Evolutionary conservation across 2,113 vertebrate genomes (phyloP), one percentile per base, ranked within the genome.

Genomic region (Seriola rivoliana): DNA sequence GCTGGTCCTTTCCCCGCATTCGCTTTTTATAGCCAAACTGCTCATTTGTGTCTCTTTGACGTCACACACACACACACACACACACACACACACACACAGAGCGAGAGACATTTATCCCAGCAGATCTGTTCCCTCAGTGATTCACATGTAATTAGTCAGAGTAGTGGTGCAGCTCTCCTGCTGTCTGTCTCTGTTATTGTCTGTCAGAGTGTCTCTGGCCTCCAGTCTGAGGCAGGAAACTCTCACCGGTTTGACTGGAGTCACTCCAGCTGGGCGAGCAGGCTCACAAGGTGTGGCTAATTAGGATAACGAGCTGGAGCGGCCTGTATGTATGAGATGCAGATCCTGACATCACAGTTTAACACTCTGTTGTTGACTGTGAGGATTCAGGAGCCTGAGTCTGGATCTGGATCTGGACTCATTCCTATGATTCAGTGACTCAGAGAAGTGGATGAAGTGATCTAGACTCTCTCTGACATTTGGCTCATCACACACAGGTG

Each of bases 1-100:
- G 90, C 90, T 92, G 91, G 85, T 93, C 86, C 83, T 89, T 84
- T 92, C 91, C 88, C 89, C 85, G 54, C 85, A 88, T 79, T 88
- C 81, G 58, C 92, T 92, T 93, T 93, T 91, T 93, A 93, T 92
- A 92, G 90, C 83, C 86, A 91, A 91, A 88, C 89, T 92, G 91
- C 92, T 94, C 89, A 93, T 93, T 93, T 93, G 88, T 90, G 89
- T 89, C 62, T 75, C 70, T 91, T 90, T 93, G 86, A 93, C 91
- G 91, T 92, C 91, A 92, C 87, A 54, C 76, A 78, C 57, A 23
- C 72, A 68, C 58, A 38, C 54, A 72, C 48, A 44, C 69, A 62
- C 29, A 29, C 25, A 29, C 17, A 17, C 32, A 58, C 17, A 21
- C 1, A 46, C 25, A 29, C 59, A 46, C 0, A 60, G 19, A 48